These are phyloP conservation scores for Apodemia hepburni DNA, from an alignment of 2,888 invertebrate genomes.

Conservation along the genomic window DNA sequence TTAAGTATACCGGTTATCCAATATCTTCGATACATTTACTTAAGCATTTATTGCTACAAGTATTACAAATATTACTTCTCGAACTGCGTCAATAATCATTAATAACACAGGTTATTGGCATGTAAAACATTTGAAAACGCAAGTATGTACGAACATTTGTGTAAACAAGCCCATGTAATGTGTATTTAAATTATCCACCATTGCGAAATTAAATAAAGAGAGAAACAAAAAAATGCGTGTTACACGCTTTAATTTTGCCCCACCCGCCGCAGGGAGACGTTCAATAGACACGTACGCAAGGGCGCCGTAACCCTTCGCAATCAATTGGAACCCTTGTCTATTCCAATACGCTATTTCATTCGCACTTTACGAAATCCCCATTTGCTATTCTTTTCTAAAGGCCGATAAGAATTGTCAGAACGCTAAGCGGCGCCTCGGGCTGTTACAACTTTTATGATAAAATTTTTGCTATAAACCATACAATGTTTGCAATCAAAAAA, in stretches of 20 bases:
- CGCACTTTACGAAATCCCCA: slow-evolving; percentile 31
- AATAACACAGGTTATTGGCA: slow-evolving; percentile 12
- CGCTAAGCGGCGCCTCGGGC: slow-evolving; percentile 56
- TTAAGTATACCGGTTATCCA: not conserved
- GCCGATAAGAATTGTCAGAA: slow-evolving; percentile 50
- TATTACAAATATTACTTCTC: not conserved
- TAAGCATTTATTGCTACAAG: not conserved
- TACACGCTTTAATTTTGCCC: slow-evolving; percentile 55
- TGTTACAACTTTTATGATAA: slow-evolving; percentile 53
- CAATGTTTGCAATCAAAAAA: not conserved
- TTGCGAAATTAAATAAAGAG: slow-evolving; percentile 74
- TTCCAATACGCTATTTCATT: slow-evolving; percentile 45
- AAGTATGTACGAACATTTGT: slow-evolving; percentile 25
- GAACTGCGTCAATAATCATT: not conserved
- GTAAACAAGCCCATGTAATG: slow-evolving; percentile 54
- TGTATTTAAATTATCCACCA: slow-evolving; percentile 73
- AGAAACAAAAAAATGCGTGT: slow-evolving; percentile 68
- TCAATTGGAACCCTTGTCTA: slow-evolving; percentile 70
- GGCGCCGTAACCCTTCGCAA: slow-evolving; percentile 69
- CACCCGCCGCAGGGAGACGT: slow-evolving; percentile 57
- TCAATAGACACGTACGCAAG: slow-evolving; percentile 55
- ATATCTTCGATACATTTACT: not conserved
- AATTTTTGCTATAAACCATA: slow-evolving; percentile 45
- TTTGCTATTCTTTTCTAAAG: slow-evolving; percentile 44
- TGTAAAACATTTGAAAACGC: not conserved